These are phyloP conservation scores for Bursaphelenchus okinawaensis DNA, from an alignment of 2,888 invertebrate species.

Conservation along the genomic window DNA sequence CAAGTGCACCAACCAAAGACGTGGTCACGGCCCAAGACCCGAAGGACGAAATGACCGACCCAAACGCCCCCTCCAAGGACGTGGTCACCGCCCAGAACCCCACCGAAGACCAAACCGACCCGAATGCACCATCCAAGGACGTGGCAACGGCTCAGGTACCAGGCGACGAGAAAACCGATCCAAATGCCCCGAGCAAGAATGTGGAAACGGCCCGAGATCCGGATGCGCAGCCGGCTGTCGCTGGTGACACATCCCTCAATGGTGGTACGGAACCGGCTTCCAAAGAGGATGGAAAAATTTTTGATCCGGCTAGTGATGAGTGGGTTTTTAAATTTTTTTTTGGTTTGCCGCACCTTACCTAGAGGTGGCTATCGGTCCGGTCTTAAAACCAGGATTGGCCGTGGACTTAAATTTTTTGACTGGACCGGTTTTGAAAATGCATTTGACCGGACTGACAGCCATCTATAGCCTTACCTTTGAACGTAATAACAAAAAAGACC, in stretches of 20 bases:
- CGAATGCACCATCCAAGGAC: background rate
- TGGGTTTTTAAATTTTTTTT: too few relatives aligned
- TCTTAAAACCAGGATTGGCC: too few relatives aligned
- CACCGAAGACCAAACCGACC: background rate
- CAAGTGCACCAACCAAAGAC: background rate
- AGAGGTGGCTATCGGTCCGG: too few relatives aligned
- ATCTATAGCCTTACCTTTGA: too few relatives aligned
- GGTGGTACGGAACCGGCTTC: too few relatives aligned
- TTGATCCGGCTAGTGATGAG: background rate
- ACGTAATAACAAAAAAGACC: too few relatives aligned
- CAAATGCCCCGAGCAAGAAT: background rate
- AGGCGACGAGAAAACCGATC: background rate
- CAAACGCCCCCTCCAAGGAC: background rate
- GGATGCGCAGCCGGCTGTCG: background rate
- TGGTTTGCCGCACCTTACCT: too few relatives aligned
- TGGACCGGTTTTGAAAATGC: too few relatives aligned
- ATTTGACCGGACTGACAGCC: too few relatives aligned
- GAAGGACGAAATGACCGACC: background rate
- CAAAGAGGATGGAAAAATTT: too few relatives aligned
- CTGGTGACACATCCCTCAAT: too few relatives aligned
- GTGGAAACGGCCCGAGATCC: background rate
- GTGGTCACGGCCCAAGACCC: background rate
- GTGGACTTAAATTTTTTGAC: too few relatives aligned
- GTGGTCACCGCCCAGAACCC: background rate
- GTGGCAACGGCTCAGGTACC: background rate